Percentiles rank a stretch among this genome's conserved stretches.
Conservation (phyloP, 1,140 invertebrate genomes). For the Drosophila sechellia region DNA sequence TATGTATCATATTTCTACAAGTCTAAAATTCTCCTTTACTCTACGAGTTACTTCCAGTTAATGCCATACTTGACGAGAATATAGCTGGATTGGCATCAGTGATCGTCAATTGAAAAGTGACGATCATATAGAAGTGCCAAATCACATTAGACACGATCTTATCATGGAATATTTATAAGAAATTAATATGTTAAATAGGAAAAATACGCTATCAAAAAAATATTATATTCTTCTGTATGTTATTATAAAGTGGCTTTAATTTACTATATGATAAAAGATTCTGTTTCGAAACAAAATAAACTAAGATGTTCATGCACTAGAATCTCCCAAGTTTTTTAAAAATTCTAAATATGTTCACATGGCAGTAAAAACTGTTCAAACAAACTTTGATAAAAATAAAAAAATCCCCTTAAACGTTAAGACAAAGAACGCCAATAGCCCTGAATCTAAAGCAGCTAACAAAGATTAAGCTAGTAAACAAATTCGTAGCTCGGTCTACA, state of each 20-base stretch:
- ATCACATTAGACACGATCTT: constrained; percentile 37
- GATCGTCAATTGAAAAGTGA: constrained; percentile 37
- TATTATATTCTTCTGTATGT: not conserved
- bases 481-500: constrained; percentile 5
- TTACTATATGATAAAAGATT: not conserved
- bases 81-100: no score
- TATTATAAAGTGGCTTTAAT: no score
- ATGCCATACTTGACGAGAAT: no score
- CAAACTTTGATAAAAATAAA: not conserved
- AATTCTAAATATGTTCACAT: not conserved
- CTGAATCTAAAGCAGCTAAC: constrained; percentile 13
- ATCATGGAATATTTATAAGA: constrained; percentile 28
- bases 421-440: constrained; percentile 7
- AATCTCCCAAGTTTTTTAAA: not conserved
- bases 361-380: not conserved
- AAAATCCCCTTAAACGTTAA: not conserved
- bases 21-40: no score
- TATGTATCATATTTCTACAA: no score
- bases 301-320: no score
- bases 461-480: constrained; percentile 13
- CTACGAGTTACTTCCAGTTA: no score
- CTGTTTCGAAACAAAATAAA: not conserved
- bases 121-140: constrained; percentile 12
- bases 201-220: not conserved
- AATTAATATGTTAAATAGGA: not conserved